Conservation (phyloP, 2,797 vertebrate genomes). For the Psittacula derbiana region DNA sequence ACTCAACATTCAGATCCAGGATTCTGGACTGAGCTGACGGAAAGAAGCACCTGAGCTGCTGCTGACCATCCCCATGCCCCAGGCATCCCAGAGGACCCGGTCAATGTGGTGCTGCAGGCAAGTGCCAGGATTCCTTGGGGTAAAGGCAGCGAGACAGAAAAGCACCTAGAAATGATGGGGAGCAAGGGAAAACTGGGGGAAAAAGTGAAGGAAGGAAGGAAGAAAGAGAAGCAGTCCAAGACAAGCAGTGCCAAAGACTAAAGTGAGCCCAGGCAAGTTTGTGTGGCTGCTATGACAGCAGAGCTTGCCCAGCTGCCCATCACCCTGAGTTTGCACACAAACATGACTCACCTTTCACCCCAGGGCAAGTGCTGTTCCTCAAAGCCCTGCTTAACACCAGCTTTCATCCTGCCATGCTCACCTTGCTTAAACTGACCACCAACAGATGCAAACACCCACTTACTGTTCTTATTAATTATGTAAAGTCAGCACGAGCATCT, state of each 20-base stretch:
- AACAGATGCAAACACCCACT: neutral
- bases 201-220: neutral
- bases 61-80: neutral
- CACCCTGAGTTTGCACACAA: neutral
- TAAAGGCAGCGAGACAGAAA: neutral
- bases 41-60: neutral
- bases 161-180: neutral
- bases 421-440: neutral
- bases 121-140: accelerated
- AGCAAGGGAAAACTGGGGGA: neutral
- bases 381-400: neutral
- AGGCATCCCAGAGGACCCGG: neutral
- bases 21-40: neutral
- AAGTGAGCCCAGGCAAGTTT: neutral
- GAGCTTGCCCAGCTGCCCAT: neutral
- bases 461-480: neutral
- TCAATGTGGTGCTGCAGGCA: neutral
- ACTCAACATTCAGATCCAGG: neutral
- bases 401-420: neutral
- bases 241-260: neutral
- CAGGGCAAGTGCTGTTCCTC: neutral
- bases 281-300: neutral
- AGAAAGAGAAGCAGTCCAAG: neutral
- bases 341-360: accelerated
- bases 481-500: neutral